These are phyloP conservation scores for Diplodus sargus DNA, from an alignment of 2,797 vertebrate genomes.

Conservation along the genomic window DNA sequence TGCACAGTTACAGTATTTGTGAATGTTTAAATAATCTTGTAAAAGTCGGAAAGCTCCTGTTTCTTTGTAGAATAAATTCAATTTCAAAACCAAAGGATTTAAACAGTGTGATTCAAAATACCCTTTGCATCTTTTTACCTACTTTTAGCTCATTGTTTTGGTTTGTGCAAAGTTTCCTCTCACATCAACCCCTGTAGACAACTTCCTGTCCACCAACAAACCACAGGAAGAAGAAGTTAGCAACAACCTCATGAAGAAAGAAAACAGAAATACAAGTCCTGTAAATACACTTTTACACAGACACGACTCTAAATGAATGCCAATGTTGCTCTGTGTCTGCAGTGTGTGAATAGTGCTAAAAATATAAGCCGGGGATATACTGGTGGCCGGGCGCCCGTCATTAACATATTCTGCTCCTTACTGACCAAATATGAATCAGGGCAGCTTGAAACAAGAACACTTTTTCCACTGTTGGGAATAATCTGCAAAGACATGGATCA, in stretches of 20 bases:
- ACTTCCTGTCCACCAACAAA: not conserved
- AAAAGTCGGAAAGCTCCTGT: not conserved
- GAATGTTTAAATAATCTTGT: too few relatives aligned
- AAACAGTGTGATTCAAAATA: not conserved
- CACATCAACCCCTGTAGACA: not conserved
- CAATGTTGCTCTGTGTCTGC: not conserved
- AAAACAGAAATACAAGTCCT: not conserved
- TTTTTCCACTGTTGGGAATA: not conserved
- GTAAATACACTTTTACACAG: not conserved
- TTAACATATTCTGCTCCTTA: not conserved
- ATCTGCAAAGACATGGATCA: not conserved
- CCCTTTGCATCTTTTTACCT: too few relatives aligned
- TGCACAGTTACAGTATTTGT: not conserved
- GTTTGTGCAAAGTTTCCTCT: not conserved
- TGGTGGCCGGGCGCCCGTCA: not conserved
- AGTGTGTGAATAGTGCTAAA: slow-evolving; percentile 5
- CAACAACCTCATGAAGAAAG: not conserved
- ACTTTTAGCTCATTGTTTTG: not conserved
- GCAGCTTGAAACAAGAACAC: not conserved
- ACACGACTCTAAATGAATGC: not conserved
- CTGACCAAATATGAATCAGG: not conserved
- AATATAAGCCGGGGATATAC: too few relatives aligned
- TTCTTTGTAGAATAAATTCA: not conserved
- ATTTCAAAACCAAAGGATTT: not conserved
- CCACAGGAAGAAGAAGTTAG: not conserved